These are phyloP conservation scores for Synanceia verrucosa DNA, from an alignment of 2,797 vertebrate genomes.

Conservation along the genomic window DNA sequence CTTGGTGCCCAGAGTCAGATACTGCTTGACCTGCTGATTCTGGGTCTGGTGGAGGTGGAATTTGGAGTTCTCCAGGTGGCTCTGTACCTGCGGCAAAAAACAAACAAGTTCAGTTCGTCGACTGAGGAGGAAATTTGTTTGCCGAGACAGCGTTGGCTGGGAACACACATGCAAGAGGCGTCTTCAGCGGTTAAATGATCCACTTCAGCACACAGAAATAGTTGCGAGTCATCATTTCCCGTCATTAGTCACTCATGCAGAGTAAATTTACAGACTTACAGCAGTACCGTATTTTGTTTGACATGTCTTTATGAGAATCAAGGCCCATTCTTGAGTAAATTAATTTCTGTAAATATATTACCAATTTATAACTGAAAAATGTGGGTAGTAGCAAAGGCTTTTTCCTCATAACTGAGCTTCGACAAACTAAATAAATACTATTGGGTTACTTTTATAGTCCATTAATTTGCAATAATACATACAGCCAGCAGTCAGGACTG, in stretches of 20 bases:
- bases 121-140: not conserved
- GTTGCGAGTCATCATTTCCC: not conserved
- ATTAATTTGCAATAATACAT: not conserved
- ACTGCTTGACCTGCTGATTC: slow-evolving; percentile 92
- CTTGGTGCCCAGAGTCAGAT: slow-evolving; percentile 90
- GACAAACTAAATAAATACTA: not conserved
- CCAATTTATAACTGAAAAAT: not conserved
- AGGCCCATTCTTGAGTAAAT: not conserved
- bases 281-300: not conserved
- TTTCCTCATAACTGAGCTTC: not conserved
- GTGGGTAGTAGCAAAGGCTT: not conserved
- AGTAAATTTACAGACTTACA: not conserved
- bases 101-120: not conserved
- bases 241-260: slow-evolving; percentile 21
- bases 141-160: slow-evolving; percentile 7
- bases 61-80: slow-evolving; percentile 92
- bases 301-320: not conserved
- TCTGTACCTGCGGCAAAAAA: slow-evolving; percentile 85
- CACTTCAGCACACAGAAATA: slow-evolving; percentile 4
- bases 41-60: slow-evolving; percentile 90
- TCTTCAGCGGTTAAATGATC: not conserved
- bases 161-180: not conserved
- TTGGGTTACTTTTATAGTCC: not conserved
- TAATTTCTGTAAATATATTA: not conserved
- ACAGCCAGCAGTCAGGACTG: not conserved